Base-by-base conservation (phyloP, 92 coral and sea anemone species). In the Virgularia gustaviana region DNA sequence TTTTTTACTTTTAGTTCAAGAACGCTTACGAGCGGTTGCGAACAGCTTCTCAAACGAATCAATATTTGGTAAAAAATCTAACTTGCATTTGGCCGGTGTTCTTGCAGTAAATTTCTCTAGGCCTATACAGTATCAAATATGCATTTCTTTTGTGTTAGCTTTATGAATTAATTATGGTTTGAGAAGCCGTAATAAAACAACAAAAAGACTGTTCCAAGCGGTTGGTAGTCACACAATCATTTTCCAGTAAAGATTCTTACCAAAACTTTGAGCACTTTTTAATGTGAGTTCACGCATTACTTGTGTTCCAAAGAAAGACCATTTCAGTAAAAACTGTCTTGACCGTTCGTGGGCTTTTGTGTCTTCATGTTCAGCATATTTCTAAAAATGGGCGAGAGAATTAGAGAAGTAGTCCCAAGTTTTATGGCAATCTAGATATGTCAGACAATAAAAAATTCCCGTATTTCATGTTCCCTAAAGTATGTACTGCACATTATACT, bases 261-360 rank as follows among this genome's bases (percentile, higher is more conserved):
- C 99, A 63, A 94, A 94, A 75, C 99, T 94, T 70, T 89, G 96
- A 13, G 99, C 99, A 62, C 99, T 94, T 76, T 89, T 91, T 35
- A 94, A 57, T 10, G 99, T 94, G 6, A 94, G 86, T 68, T 94
- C 99, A 3, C 99, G 86, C 79, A 89, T 91, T 32, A 94, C 90
- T 74, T 88, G 88, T 13, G 84, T 85, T 70, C 99, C 88, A 70
- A 94, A 94, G 85, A 94, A 94, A 6, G 99, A 89, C 99, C 99
- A 94, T 77, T 94, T 89, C 49, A 89, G 86, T 22, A 94, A 79
- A 66, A 94, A 94, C 45, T 89, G 88, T 27, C 78, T 83, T 4
- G 99, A 86, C 49, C 86, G 86, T 55, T 94, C 90, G 64, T 89
- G 86, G 76, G 79, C 82, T 0, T 68, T 68, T n/a, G n/a, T n/a